phyloP scores from a whole-genome alignment of 2,113 vertebrate species.

The Barnardius zonarius region DNA sequence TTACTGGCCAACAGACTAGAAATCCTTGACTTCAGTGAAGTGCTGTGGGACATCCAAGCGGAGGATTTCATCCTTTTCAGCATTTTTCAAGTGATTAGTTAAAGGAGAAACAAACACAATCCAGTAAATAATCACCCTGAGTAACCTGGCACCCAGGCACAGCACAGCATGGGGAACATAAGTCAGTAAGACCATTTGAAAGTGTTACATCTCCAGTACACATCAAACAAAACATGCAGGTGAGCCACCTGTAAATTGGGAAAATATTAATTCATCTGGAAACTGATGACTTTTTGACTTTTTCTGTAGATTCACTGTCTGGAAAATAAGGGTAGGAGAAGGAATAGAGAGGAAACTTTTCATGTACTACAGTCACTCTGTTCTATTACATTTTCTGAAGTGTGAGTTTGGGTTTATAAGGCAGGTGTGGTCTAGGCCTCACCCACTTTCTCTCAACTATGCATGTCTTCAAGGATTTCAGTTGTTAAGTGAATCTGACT shows the following conservation, averaged over 20 bases:
- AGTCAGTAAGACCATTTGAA: rapidly evolving
- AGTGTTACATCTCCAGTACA: neutral
- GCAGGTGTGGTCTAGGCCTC: neutral
- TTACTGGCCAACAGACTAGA: neutral
- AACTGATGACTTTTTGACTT: neutral
- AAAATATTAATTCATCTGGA: neutral
- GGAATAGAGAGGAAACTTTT: neutral
- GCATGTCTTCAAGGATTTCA: neutral
- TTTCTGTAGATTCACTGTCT: neutral
- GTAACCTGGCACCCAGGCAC: neutral
- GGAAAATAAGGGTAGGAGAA: neutral
- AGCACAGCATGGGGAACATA: neutral
- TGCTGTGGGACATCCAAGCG: neutral
- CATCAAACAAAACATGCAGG: neutral
- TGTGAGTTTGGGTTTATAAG: neutral
- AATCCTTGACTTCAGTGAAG: neutral
- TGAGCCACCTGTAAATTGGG: neutral
- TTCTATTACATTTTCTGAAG: neutral
- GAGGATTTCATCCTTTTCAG: neutral
- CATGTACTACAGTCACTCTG: rapidly evolving
- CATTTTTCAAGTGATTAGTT: neutral
- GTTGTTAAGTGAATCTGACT: neutral
- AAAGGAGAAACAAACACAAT: neutral
- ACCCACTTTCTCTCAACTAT: neutral
- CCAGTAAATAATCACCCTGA: neutral